Percentiles rank a stretch among this genome's conserved stretches.
phyloP scores from a whole-genome alignment of 2,888 invertebrate species.

The Tanypteryx hageni region DNA sequence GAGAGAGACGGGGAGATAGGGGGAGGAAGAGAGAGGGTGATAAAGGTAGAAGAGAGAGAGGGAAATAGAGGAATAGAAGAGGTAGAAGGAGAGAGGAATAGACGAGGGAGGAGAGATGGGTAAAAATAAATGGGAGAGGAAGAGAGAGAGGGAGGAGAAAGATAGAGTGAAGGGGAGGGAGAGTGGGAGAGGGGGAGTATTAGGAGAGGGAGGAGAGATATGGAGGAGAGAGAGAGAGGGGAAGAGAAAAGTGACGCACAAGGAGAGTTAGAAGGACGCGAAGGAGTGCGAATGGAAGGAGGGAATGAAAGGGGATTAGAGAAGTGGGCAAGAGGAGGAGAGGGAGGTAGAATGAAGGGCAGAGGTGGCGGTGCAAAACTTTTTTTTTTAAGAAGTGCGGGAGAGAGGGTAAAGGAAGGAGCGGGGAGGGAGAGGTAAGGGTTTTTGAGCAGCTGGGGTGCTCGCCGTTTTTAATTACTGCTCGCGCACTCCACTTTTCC shows the following conservation, averaged over 20 bases:
- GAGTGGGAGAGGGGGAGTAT: too few species aligned
- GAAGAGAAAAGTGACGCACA: too few species aligned
- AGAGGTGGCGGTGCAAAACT: background rate
- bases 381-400: background rate
- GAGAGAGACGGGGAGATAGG: background rate
- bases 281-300: background rate
- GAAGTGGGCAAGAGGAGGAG: background rate
- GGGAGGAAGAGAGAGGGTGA: background rate
- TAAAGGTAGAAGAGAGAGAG: background rate
- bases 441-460: background rate
- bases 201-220: too few species aligned
- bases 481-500: background rate
- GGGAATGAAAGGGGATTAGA: background rate
- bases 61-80: too few species aligned
- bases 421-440: background rate
- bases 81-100: too few species aligned
- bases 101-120: too few species aligned
- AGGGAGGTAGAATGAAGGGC: background rate
- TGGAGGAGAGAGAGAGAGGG: too few species aligned
- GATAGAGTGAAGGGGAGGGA: too few species aligned
- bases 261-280: too few species aligned
- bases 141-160: too few species aligned
- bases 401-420: too few species aligned
- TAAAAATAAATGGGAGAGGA: too few species aligned
- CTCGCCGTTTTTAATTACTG: background rate